These are phyloP conservation scores for Paramormyrops kingsleyae DNA, from an alignment of 2,113 vertebrate species.

Conservation along the genomic window DNA sequence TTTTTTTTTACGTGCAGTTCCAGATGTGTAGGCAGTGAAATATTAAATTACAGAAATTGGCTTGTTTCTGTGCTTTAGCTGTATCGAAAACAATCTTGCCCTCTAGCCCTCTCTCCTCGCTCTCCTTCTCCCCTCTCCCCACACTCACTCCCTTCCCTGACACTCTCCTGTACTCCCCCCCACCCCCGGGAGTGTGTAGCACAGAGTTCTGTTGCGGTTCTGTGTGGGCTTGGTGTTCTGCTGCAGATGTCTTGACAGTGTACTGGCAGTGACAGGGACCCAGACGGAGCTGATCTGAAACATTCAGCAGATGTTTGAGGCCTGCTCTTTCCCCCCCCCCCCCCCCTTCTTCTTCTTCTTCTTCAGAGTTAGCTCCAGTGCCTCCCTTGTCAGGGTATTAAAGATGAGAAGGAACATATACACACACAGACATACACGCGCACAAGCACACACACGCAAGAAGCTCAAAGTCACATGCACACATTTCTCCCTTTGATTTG, in stretches of 20 bases:
- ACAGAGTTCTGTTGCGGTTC: constrained; percentile 6
- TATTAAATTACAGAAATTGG: constrained; percentile 71
- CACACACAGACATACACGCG: constrained; percentile 6
- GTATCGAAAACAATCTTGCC: constrained; percentile 61
- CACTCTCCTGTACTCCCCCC: constrained; percentile 26
- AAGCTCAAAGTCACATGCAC: not conserved
- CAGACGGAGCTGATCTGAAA: constrained; percentile 15
- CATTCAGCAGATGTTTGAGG: constrained; percentile 15
- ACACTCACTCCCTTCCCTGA: constrained; percentile 23
- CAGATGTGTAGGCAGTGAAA: constrained; percentile 71
- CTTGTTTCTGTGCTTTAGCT: constrained; percentile 63
- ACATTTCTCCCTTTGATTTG: not conserved
- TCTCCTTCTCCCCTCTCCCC: constrained; percentile 12
- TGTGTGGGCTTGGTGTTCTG: constrained; percentile 12
- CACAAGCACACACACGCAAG: constrained; percentile 18
- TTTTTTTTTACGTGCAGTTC: constrained; percentile 69
- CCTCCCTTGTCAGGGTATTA: constrained; percentile 12
- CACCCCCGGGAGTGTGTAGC: not conserved
- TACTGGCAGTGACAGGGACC: constrained; percentile 18
- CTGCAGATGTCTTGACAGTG: constrained; percentile 18
- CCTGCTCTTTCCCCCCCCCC: not conserved
- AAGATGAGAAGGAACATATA: constrained; percentile 10
- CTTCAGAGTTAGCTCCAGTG: constrained; percentile 1
- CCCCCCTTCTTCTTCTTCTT: not conserved
- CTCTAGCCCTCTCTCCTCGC: constrained; percentile 27